phyloP scores from a whole-genome alignment of 2,797 vertebrate species.

The Agapornis canus region DNA sequence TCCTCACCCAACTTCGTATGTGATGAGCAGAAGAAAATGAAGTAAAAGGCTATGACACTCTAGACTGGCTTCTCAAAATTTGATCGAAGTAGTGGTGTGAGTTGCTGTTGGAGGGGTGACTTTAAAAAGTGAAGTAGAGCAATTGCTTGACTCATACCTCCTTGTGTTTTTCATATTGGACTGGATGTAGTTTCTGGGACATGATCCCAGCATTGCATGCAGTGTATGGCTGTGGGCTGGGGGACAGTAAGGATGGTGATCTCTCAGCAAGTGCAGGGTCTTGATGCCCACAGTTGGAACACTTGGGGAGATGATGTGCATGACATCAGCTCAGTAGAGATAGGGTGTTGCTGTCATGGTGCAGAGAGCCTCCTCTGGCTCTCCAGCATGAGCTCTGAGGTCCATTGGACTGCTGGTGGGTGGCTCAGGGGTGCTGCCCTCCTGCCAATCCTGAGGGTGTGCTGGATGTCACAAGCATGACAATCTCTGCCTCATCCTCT shows the following conservation, averaged over 20 bases:
- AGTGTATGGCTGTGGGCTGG: background rate
- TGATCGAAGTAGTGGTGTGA: background rate
- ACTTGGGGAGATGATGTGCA: background rate
- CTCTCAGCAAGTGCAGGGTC: background rate
- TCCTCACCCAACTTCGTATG: rapidly evolving
- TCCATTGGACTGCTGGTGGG: background rate
- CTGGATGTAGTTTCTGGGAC: rapidly evolving
- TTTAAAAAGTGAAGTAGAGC: background rate
- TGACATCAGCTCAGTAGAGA: background rate
- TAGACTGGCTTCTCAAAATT: background rate
- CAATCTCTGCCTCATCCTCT: background rate
- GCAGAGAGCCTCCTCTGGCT: background rate
- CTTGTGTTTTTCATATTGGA: background rate
- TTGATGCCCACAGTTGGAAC: background rate
- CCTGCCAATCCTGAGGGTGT: rapidly evolving
- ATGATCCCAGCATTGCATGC: rapidly evolving
- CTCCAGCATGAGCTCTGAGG: rapidly evolving
- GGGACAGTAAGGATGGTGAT: background rate
- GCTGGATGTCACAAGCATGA: background rate
- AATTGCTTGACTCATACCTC: background rate
- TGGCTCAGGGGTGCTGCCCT: background rate
- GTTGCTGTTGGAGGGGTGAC: background rate
- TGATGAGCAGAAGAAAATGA: background rate
- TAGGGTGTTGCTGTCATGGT: background rate
- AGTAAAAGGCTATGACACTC: background rate